Base-by-base conservation (phyloP, 2,888 invertebrate species). In the Bursaphelenchus okinawaensis region DNA sequence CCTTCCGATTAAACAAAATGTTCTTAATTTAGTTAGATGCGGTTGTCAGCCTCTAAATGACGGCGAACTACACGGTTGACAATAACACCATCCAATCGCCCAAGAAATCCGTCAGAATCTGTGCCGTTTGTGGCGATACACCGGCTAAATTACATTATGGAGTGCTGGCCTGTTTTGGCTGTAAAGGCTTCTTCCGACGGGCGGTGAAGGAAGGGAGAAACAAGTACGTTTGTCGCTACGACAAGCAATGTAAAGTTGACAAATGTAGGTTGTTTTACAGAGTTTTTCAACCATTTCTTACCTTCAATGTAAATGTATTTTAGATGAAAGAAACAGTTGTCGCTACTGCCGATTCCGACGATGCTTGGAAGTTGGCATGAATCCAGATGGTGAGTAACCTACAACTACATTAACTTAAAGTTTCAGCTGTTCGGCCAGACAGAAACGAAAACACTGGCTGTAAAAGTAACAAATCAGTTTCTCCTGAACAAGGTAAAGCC, bases 131-230 rank as follows among this genome's bases (percentile, higher is more conserved):
- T 62, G 76, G 76, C 20, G 78, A 79, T 60, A 67, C 71, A 8
- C 78, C 78, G 0, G 78, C 78, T 0, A 78, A 78, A 69, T 72
- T 78, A 16, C 78, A 78, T 62, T 78, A 78, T 63, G 77, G 77
- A 27, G 74, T 75, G 12, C 68, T 78, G 20, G 78, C 76, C 4
- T 78, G 78, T 65, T 78, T 79, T 62, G 77, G 77, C 0, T 51
- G 65, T 67, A 74, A 75, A 66, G 79, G 79, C 19, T 79, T 79
- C 65, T 79, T 79, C 56, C 72, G 79, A 9, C 64, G 79, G 52
- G 79, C 78, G 1, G 78, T 79, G 8, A 79, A 79, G 68, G 77
- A 79, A 51, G 79, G 79, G 2, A 59, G 78, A 24, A 79, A 79
- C 62, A 79, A 79, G 58, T 79, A 79, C 61, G 73, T 76, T 51